Percentiles rank a stretch among this genome's conserved stretches.
Evolutionary conservation across 2,113 vertebrate species (phyloP).

Genomic region (Alectura lathami): DNA sequence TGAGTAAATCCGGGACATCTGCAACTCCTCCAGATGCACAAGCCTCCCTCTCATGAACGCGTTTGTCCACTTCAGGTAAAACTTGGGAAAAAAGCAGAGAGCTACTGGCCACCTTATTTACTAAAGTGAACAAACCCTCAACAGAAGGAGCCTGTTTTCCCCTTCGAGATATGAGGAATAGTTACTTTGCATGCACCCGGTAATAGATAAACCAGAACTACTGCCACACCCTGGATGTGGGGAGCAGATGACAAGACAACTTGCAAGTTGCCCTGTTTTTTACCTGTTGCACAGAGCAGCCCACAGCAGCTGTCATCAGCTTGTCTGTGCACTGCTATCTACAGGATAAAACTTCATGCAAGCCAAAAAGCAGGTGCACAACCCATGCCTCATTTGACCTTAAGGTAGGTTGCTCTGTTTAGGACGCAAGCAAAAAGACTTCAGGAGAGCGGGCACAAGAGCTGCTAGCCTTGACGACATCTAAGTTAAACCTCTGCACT

Average conservation of each 20-base stretch:
- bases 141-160: neutral
- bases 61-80: neutral
- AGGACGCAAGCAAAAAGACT: neutral
- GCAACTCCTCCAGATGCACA: neutral
- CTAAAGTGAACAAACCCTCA: neutral
- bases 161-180: neutral
- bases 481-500: neutral
- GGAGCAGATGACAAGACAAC: neutral
- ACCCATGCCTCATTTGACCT: neutral
- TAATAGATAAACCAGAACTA: neutral
- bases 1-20: neutral
- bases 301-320: neutral
- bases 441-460: neutral
- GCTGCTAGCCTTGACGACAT: neutral
- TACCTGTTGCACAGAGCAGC: neutral
- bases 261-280: neutral
- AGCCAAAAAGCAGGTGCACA: neutral
- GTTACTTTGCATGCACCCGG: neutral
- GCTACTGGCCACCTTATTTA: neutral
- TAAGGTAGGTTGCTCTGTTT: neutral
- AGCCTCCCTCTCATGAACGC: rapidly evolving
- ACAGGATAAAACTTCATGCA: neutral
- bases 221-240: neutral
- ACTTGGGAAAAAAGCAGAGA: neutral
- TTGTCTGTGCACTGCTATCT: neutral